These are phyloP conservation scores for Megastigmus dorsalis DNA, from an alignment of 2,888 invertebrate species.

Conservation along the genomic window DNA sequence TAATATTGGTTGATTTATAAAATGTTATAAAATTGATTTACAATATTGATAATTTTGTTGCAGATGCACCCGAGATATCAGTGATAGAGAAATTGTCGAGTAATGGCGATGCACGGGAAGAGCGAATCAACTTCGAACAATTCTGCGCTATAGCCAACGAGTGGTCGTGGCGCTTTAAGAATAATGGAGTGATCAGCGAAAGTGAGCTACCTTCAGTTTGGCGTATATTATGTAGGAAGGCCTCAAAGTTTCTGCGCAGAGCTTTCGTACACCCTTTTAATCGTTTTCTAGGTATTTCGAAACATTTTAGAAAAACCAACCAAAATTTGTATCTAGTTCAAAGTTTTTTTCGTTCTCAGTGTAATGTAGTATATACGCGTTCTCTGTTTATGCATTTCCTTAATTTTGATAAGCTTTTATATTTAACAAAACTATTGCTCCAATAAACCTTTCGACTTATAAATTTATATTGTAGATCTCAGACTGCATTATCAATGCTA, in stretches of 20 bases:
- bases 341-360: neutral
- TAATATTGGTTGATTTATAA: too few species aligned
- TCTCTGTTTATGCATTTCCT: neutral
- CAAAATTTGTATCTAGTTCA: neutral
- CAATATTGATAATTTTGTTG: neutral
- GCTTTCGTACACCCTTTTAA: constrained; percentile 71
- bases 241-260: constrained; percentile 71
- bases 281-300: constrained; percentile 71
- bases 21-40: too few species aligned
- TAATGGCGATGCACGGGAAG: constrained; percentile 67
- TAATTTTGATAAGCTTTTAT: constrained; percentile 14
- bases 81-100: constrained; percentile 64
- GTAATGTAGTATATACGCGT: neutral
- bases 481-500: neutral
- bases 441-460: neutral
- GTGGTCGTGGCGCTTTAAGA: constrained; percentile 76
- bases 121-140: constrained; percentile 84
- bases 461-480: neutral
- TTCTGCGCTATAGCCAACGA: constrained; percentile 90
- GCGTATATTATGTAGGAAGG: constrained; percentile 72
- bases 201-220: constrained; percentile 74
- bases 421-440: neutral
- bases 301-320: constrained; percentile 49
- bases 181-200: constrained; percentile 70
- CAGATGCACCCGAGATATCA: constrained; percentile 47